These are phyloP conservation scores for Papilio glaucus DNA, from an alignment of 1,140 invertebrate species.

Conservation along the genomic window DNA sequence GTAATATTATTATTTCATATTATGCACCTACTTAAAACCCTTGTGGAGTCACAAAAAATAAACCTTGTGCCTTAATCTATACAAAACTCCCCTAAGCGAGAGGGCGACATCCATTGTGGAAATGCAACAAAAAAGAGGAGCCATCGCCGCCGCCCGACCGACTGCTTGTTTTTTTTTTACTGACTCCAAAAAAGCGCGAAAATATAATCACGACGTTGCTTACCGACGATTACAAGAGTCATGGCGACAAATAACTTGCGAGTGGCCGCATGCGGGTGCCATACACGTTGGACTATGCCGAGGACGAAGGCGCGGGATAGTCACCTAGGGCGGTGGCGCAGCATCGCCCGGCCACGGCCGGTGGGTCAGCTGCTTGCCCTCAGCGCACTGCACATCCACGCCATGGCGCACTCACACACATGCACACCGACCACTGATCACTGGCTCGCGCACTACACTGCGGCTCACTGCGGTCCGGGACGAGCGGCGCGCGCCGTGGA, in stretches of 20 bases:
- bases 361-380: slow-evolving; percentile 72
- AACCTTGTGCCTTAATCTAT: slow-evolving; percentile 49
- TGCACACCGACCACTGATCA: slow-evolving; percentile 66
- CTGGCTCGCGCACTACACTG: slow-evolving; percentile 52
- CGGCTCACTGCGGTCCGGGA: slow-evolving; percentile 49
- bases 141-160: slow-evolving; percentile 50
- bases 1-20: slow-evolving; percentile 22
- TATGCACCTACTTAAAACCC: slow-evolving; percentile 38
- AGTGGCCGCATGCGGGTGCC: slow-evolving; percentile 28
- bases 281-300: slow-evolving; percentile 54
- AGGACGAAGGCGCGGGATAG: slow-evolving; percentile 65
- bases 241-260: slow-evolving; percentile 47
- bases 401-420: slow-evolving; percentile 63
- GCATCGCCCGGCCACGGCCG: slow-evolving; percentile 77
- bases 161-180: slow-evolving; percentile 57
- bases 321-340: slow-evolving; percentile 80
- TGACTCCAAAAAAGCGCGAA: slow-evolving; percentile 69
- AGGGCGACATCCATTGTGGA: slow-evolving; percentile 72
- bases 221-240: slow-evolving; percentile 64
- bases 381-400: slow-evolving; percentile 77
- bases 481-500: slow-evolving; percentile 68
- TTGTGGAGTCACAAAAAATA: slow-evolving; percentile 46
- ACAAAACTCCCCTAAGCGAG: slow-evolving; percentile 56
- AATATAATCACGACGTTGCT: slow-evolving; percentile 63
- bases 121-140: slow-evolving; percentile 64